Conservation (phyloP, 2,113 vertebrate genomes). For the Hydrochoerus hydrochaeris region DNA sequence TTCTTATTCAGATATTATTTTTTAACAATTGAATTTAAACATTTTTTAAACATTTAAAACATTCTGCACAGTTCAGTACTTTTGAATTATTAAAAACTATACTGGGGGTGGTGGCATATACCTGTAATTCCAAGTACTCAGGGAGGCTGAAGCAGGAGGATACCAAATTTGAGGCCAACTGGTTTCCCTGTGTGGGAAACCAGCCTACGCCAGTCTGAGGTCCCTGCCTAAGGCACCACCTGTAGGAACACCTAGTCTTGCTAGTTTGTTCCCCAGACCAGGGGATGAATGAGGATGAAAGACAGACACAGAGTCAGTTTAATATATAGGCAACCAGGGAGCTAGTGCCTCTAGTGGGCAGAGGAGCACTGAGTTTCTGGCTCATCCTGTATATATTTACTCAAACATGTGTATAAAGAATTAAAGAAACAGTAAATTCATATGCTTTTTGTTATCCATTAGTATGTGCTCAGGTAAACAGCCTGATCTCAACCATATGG, state of each 20-base stretch:
- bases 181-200: neutral
- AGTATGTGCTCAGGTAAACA: neutral
- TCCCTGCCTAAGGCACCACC: neutral
- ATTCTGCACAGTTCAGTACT: neutral
- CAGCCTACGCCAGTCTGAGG: neutral
- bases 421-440: neutral
- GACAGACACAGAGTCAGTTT: neutral
- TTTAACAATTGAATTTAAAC: neutral
- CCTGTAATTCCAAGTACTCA: neutral
- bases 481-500: neutral
- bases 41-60: neutral
- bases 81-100: neutral
- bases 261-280: neutral
- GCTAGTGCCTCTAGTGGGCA: neutral
- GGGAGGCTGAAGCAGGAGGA: neutral
- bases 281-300: neutral
- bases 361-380: neutral
- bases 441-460: neutral
- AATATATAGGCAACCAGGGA: neutral
- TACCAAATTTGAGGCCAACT: neutral
- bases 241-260: neutral
- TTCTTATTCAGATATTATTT: neutral
- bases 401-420: neutral
- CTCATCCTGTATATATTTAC: neutral
- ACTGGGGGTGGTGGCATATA: neutral